These are phyloP conservation scores for Ceratothoa steindachneri DNA, from an alignment of 2,888 invertebrate species.

Conservation along the genomic window DNA sequence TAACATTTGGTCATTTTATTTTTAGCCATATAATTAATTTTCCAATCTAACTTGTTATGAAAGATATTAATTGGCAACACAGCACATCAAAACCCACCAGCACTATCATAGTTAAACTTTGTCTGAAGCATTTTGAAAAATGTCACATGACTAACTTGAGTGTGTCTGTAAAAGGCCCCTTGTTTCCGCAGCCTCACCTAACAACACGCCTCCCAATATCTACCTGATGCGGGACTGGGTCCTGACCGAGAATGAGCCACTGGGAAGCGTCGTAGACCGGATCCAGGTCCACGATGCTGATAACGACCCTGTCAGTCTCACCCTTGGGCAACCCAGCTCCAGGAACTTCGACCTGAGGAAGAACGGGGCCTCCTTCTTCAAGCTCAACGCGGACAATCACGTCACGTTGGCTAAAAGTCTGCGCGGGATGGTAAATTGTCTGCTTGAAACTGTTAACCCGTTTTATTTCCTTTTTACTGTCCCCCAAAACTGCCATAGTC, in stretches of 20 bases:
- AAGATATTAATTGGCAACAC: too few species aligned
- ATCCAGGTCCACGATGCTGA: slow-evolving; percentile 19
- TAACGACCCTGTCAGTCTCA: slow-evolving; percentile 22
- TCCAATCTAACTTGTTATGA: too few species aligned
- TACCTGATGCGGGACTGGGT: slow-evolving; percentile 23
- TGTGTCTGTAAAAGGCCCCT: too few species aligned
- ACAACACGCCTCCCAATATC: slow-evolving; percentile 28
- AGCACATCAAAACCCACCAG: too few species aligned
- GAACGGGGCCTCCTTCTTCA: slow-evolving; percentile 10
- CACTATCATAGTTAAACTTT: too few species aligned
- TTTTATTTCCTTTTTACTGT: too few species aligned
- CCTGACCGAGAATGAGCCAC: slow-evolving; percentile 23
- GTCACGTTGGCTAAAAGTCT: slow-evolving; percentile 24
- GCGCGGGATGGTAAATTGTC: slow-evolving; percentile 25
- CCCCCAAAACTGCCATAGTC: too few species aligned
- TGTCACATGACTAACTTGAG: too few species aligned
- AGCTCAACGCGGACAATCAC: slow-evolving; percentile 12
- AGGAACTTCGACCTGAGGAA: background rate
- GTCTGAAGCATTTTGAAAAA: too few species aligned
- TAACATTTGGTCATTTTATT: too few species aligned
- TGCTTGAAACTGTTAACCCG: too few species aligned
- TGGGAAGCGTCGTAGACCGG: slow-evolving; percentile 25
- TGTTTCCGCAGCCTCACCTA: background rate
- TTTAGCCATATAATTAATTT: too few species aligned
- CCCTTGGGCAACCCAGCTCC: background rate